Evolutionary conservation across 2,797 vertebrate genomes (phyloP).

Genomic region (Manis javanica): DNA sequence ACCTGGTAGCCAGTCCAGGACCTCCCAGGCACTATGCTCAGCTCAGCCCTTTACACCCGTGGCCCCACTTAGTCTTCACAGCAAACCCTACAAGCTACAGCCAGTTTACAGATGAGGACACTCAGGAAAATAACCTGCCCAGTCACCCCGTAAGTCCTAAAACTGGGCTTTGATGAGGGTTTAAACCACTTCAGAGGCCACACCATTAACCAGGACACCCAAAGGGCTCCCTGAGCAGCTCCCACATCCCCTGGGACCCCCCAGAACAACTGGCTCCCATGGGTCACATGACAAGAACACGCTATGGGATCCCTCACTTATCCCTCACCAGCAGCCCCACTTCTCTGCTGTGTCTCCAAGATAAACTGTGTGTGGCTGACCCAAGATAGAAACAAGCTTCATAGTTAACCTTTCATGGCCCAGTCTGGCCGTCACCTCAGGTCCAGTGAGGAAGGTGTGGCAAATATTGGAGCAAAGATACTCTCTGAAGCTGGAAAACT

Average conservation of each 20-base stretch:
- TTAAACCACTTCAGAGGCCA: not conserved
- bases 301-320: too few relatives aligned
- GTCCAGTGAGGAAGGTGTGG: not conserved
- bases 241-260: not conserved
- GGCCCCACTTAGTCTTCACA: not conserved
- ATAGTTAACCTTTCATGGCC: not conserved
- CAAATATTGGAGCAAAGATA: not conserved
- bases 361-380: not conserved
- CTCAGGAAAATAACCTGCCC: not conserved
- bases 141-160: not conserved
- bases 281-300: not conserved
- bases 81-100: not conserved
- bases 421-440: not conserved
- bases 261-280: not conserved
- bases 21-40: not conserved
- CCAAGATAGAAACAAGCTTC: not conserved
- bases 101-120: not conserved
- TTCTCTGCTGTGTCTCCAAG: not conserved
- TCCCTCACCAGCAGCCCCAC: not conserved
- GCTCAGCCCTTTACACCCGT: not conserved
- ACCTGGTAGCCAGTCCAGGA: not conserved
- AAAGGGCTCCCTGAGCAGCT: not conserved
- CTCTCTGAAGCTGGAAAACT: not conserved
- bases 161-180: not conserved
- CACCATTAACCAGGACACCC: not conserved